Evolutionary conservation across 1,140 invertebrate genomes (phyloP), one percentile per base, ranked within the genome.

Genomic region (Amyelois transitella): DNA sequence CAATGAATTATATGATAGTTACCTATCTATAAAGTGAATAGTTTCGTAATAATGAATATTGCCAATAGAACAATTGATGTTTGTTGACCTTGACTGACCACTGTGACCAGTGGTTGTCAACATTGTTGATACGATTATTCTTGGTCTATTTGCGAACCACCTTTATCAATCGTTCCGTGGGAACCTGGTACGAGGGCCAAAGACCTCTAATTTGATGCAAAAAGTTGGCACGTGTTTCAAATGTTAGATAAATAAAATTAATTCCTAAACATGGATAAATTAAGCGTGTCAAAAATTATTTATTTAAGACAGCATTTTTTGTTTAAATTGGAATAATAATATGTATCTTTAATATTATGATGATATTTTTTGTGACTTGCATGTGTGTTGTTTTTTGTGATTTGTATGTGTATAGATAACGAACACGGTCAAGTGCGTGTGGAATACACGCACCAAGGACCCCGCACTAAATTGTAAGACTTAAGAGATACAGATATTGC

Each of bases 41-140:
- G 63, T 77, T 71, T 51, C 69, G 55, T 70, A 62, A 62, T 73
- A 56, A 77, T 78, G 72, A 75, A 78, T 77, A 72, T 75, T 78
- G 66, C 32, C 17, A 51, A 74, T 75, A 28, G 12, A 55, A 66
- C 21, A 45, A 44, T 44, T 64, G 56, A 55, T 67, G 64, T 65
- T 57, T 62, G 54, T 47, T 55, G 64, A 63, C 75, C 73, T 78
- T 74, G 66, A 49, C 20, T 24, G 44, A 21, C 48, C 54, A 54
- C 7, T 28, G 32, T 24, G 44, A 21, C 48, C 54, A 54, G 25
- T 28, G 32, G 53, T 44, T 51, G 25, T 60, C 51, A 52, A 56
- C 54, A 51, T 47, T 47, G 25, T 55, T 48, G 48, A 14, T 38
- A 38, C 2, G n/a, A 38, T 24, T 14, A 38, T 38, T 38, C 17